Evolutionary conservation across 2,113 vertebrate genomes (phyloP).

Genomic region (Myrmecobius fasciatus): DNA sequence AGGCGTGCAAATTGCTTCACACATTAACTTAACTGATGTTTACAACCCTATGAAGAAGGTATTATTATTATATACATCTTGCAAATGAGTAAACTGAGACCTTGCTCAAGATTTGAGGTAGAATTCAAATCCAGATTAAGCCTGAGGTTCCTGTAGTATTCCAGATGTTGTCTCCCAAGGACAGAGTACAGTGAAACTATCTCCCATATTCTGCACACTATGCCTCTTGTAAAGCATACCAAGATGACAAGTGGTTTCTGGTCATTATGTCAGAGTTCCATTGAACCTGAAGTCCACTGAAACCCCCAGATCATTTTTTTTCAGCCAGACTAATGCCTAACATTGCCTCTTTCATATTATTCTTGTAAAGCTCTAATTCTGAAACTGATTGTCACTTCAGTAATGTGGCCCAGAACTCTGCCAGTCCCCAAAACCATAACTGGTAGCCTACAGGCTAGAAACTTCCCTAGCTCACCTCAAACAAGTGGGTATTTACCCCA

Average conservation of each 20-base stretch:
- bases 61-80: neutral
- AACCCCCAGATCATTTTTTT: neutral
- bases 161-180: neutral
- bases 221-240: neutral
- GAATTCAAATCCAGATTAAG: neutral
- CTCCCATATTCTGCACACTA: neutral
- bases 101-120: neutral
- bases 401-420: no score
- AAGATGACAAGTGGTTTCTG: neutral
- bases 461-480: no score
- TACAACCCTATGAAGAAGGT: neutral
- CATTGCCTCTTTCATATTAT: neutral
- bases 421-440: no score
- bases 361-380: neutral
- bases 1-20: neutral
- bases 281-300: neutral
- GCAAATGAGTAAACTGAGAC: neutral
- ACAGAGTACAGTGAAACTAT: neutral
- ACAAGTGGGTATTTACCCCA: no score
- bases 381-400: neutral
- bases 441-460: no score
- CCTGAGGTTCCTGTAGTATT: neutral
- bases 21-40: neutral
- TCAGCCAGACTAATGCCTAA: neutral
- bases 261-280: neutral